Base-by-base conservation (phyloP, 2,113 vertebrate genomes). In the Boulengeromyrus knoepffleri region DNA sequence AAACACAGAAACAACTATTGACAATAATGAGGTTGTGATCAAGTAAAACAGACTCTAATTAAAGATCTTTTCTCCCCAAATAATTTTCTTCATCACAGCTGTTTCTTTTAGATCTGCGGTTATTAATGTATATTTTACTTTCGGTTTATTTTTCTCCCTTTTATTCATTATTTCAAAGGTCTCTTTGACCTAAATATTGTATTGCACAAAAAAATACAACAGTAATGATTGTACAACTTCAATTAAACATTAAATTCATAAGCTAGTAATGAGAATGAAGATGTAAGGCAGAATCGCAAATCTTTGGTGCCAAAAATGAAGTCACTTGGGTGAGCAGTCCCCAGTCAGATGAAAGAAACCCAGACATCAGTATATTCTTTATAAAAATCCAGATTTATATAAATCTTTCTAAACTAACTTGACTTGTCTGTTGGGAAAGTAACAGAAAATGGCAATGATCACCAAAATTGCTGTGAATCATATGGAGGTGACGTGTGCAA, bases 111-210 rank as follows among this genome's bases (percentile, higher is more conserved):
- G 96, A 96, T 95, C 95, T 96, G 94, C 5, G 93, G 94, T 95
- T 94, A 95, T 94, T 91, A 89, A 90, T 94, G 93, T 85, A 92
- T 93, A 93, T 95, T 95, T 95, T 93, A 90, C 92, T 89, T 90
- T 92, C 94, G 91, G 92, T 94, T 93, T 91, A 89, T 90, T 15
- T 84, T 90, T 91, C 90, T 86, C 85, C 45, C 91, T 92, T 86
- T 90, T 89, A 80, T 88, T 92, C 91, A 90, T 88, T 91, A 91
- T 88, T 88, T 53, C 89, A 93, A 93, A 94, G 95, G 94, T 95
- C 93, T 92, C 93, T 94, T 93, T 95, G 95, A 95, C 95, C 95
- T 94, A 96, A 92, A 95, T 96, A 94, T 94, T 94, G 94, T 92
- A 95, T 95, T 93, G 92, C 92, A 89, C 2, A 80, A 80, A 91